Conservation (phyloP, 2,113 vertebrate species). For the Candoia aspera region DNA sequence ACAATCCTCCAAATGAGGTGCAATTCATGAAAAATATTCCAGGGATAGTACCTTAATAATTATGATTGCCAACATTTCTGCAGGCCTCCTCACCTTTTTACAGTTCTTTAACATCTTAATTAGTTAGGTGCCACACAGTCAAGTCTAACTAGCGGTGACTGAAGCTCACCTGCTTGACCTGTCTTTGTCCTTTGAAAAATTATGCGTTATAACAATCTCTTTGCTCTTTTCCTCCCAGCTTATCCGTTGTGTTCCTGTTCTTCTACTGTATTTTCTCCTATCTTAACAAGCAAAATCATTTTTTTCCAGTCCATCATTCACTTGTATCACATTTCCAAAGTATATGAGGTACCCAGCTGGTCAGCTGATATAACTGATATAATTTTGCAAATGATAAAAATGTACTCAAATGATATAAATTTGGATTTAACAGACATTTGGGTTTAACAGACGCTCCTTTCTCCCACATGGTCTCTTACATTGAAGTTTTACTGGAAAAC, state of each 20-base stretch:
- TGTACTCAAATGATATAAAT: neutral
- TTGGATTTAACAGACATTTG: neutral
- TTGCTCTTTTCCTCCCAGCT: neutral
- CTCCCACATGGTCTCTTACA: neutral
- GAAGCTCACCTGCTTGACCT: no score
- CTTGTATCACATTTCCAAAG: neutral
- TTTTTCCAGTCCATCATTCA: neutral
- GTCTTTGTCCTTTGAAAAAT: no score
- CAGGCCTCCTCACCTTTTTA: neutral
- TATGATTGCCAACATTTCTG: neutral
- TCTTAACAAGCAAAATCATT: neutral
- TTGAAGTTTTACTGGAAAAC: neutral
- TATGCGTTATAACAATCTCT: no score
- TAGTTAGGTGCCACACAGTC: neutral
- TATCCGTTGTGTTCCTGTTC: neutral
- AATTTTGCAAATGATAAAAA: neutral
- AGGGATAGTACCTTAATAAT: neutral
- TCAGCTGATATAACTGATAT: neutral
- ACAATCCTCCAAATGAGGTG: neutral
- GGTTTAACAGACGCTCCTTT: neutral
- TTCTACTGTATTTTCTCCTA: neutral
- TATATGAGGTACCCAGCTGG: neutral
- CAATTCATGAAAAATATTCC: neutral
- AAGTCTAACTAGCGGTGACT: no score
- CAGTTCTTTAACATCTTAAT: neutral